Evolutionary conservation across 1,140 invertebrate species (phyloP).

Genomic region (Chrysoperla carnea): DNA sequence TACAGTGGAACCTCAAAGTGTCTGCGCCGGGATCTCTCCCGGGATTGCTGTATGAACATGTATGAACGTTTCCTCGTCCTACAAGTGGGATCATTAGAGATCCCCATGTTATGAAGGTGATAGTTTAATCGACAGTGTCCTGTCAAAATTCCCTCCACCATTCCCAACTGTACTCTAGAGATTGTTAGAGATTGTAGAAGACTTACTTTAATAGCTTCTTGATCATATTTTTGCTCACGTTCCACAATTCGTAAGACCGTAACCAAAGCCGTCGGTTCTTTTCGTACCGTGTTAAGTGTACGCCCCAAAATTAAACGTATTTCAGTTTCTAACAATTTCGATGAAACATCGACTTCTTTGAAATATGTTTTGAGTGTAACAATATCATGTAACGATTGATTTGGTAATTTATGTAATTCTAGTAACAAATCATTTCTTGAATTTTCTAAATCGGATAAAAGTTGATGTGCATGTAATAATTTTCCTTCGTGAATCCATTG

Average conservation of each 20-base stretch:
- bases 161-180: too few relatives aligned
- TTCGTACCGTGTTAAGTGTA: slow-evolving; percentile 83
- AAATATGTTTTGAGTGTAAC: slow-evolving; percentile 89
- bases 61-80: too few relatives aligned
- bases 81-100: too few relatives aligned
- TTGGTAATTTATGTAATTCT: slow-evolving; percentile 86
- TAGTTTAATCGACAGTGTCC: too few relatives aligned
- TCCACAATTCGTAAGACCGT: slow-evolving; percentile 93
- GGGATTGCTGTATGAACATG: not conserved
- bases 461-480: slow-evolving; percentile 86
- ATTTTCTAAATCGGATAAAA: slow-evolving; percentile 87
- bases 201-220: slow-evolving; percentile 46
- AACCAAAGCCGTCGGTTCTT: slow-evolving; percentile 91
- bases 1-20: not conserved
- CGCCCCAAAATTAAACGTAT: slow-evolving; percentile 75
- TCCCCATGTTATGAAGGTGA: too few relatives aligned
- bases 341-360: slow-evolving; percentile 83
- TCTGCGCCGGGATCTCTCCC: too few relatives aligned
- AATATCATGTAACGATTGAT: slow-evolving; percentile 79
- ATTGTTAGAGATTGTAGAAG: too few relatives aligned
- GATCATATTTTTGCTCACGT: slow-evolving; percentile 84
- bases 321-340: slow-evolving; percentile 79
- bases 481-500: slow-evolving; percentile 91
- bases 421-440: slow-evolving; percentile 89
- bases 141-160: too few relatives aligned